Base-by-base conservation (phyloP, 1,140 invertebrate genomes). In the Orussus abietinus region DNA sequence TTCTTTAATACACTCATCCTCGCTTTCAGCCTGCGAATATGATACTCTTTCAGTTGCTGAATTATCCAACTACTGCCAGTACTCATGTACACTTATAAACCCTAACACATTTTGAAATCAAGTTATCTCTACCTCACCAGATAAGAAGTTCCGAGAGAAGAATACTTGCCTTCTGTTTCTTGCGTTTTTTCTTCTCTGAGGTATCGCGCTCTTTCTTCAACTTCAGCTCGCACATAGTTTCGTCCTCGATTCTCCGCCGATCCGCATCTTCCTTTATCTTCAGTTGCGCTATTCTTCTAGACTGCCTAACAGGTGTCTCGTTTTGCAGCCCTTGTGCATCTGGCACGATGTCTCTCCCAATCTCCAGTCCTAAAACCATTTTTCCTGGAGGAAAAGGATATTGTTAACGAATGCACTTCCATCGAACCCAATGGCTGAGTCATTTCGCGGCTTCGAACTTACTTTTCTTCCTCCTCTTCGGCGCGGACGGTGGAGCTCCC, bases 201-300 rank as follows among this genome's bases (percentile, higher is more conserved):
- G 33, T 58, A 36, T 63, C 57, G 9, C 38, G 38, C 12, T 46
- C 51, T 60, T 79, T 81, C 31, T 77, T 84, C 49, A 79, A 77
- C 51, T 82, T 84, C 19, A 82, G 62, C 13, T 80, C 76, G 4
- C 74, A 65, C 30, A 84, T 60, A 0, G 80, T 76, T 3, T 83
- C 79, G 54, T 88, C 85, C 53, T 90, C 85, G 15, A 83, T 60
- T 49, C 83, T 79, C 29, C 84, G 75, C 5, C 84, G 62, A 37
- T 91, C 85, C 0, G 84, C 83, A 63, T 89, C 86, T 58, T 90
- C 87, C 44, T 84, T 86, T 33, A 91, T 89, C 51, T 90, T 88
- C 45, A 90, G 77, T 57, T 90, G 87, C 0, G 89, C 89, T 53
- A 92, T 89, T 34, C 89, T 74, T 3, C 88, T 75, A 5, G 86